Base-by-base conservation (phyloP, 2,113 vertebrate genomes). In the Grammomys dolichurus region DNA sequence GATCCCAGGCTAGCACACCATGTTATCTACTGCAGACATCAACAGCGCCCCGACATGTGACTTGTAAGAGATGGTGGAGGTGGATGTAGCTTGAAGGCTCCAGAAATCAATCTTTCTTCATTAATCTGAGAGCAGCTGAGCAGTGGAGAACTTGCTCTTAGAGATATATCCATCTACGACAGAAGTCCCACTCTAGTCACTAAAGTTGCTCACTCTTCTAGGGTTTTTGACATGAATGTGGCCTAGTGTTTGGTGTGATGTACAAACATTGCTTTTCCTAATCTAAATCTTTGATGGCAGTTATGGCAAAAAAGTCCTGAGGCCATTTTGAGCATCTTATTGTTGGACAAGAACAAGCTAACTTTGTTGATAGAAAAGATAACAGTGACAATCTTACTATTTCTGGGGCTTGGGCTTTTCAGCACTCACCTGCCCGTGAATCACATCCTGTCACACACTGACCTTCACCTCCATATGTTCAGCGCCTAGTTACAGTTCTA, bases 1-100 rank as follows among this genome's bases (percentile, higher is more conserved):
- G 11, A 85, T 13, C 22, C 1, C 22, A 10, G 17, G 63, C 33
- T 13, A 56, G 65, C 36, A 11, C 14, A 75, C 22, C 33, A 10
- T 3, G 1, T 24, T 11, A 10, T 92, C 43, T 40, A 22, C 54
- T 31, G 40, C 1, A 7, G 80, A 65, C n/a, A n/a, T 43, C 26
- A 12, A 13, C 26, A 60, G 33, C 7, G 3, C 11, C 67, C 6
- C 0, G 26, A 58, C 56, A 2, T n/a, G 7, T 19, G 3, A 7
- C 40, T 84, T 43, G 17, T 6, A 78, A 67, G 73, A 85, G 31
- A 75, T 14, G 14, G 28, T 56, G 8, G 63, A 76, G 9, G 2
- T 60, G 14, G 58, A 63, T 28, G 76, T 48, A 69, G 10, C 20
- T 43, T 36, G 14, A 12, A 28, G 33, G 22, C 19, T 43, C 46